Conservation (phyloP, 1,140 invertebrate genomes). For the Copidosoma floridanum region DNA sequence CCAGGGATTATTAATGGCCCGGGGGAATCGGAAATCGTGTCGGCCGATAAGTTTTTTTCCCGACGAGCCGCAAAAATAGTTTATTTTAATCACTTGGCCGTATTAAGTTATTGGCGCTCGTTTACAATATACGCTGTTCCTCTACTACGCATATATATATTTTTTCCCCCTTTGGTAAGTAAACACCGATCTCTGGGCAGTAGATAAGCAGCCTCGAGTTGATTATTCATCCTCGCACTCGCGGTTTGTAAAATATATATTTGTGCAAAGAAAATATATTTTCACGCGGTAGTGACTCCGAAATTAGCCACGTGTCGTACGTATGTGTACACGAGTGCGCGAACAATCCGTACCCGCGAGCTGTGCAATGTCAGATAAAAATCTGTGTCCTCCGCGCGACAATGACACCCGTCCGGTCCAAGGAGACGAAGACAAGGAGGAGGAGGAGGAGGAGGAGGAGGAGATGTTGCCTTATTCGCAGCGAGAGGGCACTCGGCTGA, state of each 20-base stretch:
- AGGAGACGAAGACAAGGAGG: background rate
- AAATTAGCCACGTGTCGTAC: constrained; percentile 36
- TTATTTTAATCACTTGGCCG: background rate
- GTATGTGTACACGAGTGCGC: constrained; percentile 37
- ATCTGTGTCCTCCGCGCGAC: constrained; percentile 9
- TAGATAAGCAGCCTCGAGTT: too few species aligned
- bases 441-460: constrained; percentile 25
- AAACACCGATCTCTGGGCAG: too few species aligned
- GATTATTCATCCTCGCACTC: too few species aligned
- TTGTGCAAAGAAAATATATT: too few species aligned
- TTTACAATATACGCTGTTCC: too few species aligned
- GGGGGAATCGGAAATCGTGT: too few species aligned
- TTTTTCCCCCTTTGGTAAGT: too few species aligned
- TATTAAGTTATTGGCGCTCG: too few species aligned
- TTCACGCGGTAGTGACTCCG: constrained; percentile 25
- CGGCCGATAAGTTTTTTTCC: too few species aligned
- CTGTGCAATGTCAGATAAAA: constrained; percentile 22
- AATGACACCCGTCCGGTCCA: background rate
- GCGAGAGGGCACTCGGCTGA: constrained; percentile 29
- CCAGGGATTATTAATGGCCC: background rate
- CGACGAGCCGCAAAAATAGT: background rate
- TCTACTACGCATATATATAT: too few species aligned
- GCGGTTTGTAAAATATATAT: too few species aligned
- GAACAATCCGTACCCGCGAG: constrained; percentile 20
- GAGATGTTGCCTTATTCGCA: constrained; percentile 1